Conservation (phyloP, 2,113 vertebrate genomes). For the Carassius carassius region DNA sequence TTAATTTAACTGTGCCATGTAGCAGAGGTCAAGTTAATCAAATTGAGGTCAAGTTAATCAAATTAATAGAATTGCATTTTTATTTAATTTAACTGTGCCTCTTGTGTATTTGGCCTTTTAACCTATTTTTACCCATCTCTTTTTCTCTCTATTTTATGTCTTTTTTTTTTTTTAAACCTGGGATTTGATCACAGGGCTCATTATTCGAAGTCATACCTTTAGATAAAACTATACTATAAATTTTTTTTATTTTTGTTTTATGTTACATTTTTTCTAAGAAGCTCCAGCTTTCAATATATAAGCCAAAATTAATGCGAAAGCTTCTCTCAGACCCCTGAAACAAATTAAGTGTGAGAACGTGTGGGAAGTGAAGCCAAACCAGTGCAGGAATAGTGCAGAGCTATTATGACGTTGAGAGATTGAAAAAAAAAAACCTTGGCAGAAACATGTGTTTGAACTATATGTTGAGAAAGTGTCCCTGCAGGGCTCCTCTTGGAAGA, state of each 20-base stretch:
- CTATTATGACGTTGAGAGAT: background rate
- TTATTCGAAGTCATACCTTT: background rate
- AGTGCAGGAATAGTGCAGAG: background rate
- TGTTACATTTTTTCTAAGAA: no score
- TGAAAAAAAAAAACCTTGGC: background rate
- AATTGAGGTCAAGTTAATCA: no score
- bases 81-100: no score
- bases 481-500: constrained; percentile 7
- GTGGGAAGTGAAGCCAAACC: background rate
- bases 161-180: no score
- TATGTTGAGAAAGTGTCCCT: constrained; percentile 27
- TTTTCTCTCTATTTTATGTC: no score
- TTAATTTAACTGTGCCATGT: no score
- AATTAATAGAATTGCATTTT: no score
- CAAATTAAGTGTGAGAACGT: background rate
- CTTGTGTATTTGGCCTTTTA: no score
- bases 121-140: no score
- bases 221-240: background rate
- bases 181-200: background rate
- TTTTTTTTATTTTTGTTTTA: no score
- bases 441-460: constrained; percentile 21
- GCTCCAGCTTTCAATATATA: background rate
- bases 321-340: background rate
- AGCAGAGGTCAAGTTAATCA: no score
- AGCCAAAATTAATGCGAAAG: background rate